A percentile compares a stretch with the other conserved stretches of the same genome.
Evolutionary conservation across 2,113 vertebrate genomes (phyloP).

Genomic region (Cynoglossus semilaevis): DNA sequence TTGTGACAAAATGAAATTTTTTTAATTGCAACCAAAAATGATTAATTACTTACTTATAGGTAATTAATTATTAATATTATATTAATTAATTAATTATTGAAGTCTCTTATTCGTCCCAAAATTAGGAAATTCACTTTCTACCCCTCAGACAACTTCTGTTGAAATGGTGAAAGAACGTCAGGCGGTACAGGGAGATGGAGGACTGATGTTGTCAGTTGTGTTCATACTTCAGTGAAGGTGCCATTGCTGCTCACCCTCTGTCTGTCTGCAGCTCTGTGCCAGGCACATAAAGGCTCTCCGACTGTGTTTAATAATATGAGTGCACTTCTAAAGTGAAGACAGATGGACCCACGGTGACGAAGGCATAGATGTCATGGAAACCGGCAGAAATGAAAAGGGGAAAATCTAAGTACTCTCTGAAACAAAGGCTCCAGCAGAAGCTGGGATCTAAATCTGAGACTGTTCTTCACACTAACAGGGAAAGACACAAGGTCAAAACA

Average conservation of each 20-base stretch:
- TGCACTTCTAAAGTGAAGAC: slow-evolving; percentile 53
- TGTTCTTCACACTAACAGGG: slow-evolving; percentile 10
- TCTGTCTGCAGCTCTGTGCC: slow-evolving; percentile 37
- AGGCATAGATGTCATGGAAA: slow-evolving; percentile 31
- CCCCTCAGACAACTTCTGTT: too few relatives aligned
- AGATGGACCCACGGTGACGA: slow-evolving; percentile 52
- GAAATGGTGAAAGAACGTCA: too few relatives aligned
- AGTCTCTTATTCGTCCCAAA: too few relatives aligned
- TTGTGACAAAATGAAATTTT: too few relatives aligned
- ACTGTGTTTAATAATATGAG: slow-evolving; percentile 55
- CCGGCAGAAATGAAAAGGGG: slow-evolving; percentile 34
- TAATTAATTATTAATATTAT: too few relatives aligned
- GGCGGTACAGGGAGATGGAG: slow-evolving; percentile 8
- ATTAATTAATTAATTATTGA: too few relatives aligned
- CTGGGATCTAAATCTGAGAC: neutral
- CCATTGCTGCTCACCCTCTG: slow-evolving; percentile 43
- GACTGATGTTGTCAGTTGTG: slow-evolving; percentile 51
- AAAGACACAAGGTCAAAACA: slow-evolving; percentile 20
- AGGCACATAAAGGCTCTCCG: slow-evolving; percentile 47
- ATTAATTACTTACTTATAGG: too few relatives aligned
- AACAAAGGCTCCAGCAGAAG: slow-evolving; percentile 8
- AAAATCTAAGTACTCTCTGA: slow-evolving; percentile 20
- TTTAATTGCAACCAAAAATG: too few relatives aligned
- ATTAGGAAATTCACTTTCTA: too few relatives aligned
- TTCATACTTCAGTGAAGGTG: slow-evolving; percentile 47